These are phyloP conservation scores for Microtus obscurus DNA, from an alignment of 2,797 vertebrate genomes.

Conservation along the genomic window DNA sequence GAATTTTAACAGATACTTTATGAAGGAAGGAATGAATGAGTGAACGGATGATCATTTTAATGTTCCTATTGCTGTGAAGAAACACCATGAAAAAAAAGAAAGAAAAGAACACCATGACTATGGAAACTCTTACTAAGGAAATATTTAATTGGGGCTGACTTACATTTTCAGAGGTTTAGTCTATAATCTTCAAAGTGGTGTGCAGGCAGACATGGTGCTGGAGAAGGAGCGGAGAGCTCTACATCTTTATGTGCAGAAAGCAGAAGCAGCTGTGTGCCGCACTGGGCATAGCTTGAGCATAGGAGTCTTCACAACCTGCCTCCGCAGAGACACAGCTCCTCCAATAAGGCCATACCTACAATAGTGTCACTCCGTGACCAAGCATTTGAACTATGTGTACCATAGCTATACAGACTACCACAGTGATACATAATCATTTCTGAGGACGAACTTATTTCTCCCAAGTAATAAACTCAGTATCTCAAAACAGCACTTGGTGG, in stretches of 20 bases:
- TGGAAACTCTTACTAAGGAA: neutral
- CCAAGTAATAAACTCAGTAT: neutral
- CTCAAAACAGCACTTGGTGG: neutral
- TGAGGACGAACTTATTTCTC: neutral
- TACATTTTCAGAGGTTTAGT: neutral
- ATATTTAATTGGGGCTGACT: neutral
- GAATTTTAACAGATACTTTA: neutral
- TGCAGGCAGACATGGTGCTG: neutral
- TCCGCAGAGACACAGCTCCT: neutral
- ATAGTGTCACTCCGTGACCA: neutral
- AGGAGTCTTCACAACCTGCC: neutral
- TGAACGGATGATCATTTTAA: neutral
- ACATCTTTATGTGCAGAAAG: neutral
- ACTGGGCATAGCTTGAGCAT: neutral
- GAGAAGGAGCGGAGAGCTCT: neutral
- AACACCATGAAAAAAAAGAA: neutral
- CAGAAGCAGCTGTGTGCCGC: neutral
- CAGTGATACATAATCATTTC: neutral
- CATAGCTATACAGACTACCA: neutral
- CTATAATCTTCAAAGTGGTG: neutral
- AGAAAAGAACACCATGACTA: neutral
- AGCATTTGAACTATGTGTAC: neutral
- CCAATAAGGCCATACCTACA: neutral
- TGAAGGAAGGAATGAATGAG: neutral
- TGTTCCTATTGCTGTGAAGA: neutral